Conservation (phyloP, 2,797 vertebrate species). For the Rhynchonycteris naso region DNA sequence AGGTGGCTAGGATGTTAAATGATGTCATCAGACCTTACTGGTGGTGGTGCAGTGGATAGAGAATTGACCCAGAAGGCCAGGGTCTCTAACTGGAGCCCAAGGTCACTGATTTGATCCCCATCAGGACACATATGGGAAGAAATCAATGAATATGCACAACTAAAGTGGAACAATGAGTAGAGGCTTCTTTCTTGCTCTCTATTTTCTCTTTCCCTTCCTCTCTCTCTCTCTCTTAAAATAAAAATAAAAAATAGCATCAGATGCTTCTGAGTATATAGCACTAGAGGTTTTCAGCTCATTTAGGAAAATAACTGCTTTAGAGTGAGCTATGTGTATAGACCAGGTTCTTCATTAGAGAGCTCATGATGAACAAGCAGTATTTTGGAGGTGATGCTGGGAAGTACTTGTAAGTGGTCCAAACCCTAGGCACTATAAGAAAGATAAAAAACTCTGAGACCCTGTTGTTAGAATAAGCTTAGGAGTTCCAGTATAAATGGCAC, state of each 20-base stretch:
- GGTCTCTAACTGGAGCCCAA: too few species aligned
- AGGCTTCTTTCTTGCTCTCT: too few species aligned
- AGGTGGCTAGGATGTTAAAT: neutral
- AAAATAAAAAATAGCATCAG: too few species aligned
- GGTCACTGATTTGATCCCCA: too few species aligned
- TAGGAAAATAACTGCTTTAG: neutral
- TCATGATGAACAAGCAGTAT: neutral
- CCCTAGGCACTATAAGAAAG: neutral
- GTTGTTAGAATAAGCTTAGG: neutral
- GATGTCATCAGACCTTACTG: too few species aligned
- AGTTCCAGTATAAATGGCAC: neutral
- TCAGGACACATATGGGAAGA: too few species aligned
- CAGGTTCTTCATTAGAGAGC: neutral
- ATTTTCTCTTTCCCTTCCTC: too few species aligned
- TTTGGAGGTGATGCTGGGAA: neutral
- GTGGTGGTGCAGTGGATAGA: too few species aligned
- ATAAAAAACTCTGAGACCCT: neutral
- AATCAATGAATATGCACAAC: too few species aligned
- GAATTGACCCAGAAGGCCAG: too few species aligned
- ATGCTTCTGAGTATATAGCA: neutral
- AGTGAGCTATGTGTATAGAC: neutral
- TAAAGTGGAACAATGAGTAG: too few species aligned
- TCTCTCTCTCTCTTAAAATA: too few species aligned
- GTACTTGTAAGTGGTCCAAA: neutral
- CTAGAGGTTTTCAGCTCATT: constrained; percentile 20